Evolutionary conservation across 2,113 vertebrate species (phyloP).

Genomic region (Zosterops lateralis): DNA sequence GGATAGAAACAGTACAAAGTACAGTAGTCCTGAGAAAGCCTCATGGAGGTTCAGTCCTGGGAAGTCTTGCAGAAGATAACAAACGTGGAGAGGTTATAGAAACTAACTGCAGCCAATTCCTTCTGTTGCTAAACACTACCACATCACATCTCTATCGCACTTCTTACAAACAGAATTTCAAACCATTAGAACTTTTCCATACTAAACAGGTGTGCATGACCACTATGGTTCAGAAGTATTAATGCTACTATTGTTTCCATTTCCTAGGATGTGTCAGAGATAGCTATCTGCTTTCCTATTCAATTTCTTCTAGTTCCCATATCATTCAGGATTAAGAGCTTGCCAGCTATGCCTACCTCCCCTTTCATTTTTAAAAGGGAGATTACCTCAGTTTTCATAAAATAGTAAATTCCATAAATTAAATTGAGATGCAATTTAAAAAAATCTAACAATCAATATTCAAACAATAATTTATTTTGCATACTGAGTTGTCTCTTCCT

Average conservation of each 20-base stretch:
- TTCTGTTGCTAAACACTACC: background rate
- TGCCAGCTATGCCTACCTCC: background rate
- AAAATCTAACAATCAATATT: background rate
- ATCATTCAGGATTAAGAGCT: background rate
- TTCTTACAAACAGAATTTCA: background rate
- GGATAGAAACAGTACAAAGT: background rate
- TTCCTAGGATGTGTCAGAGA: background rate
- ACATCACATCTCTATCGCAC: fast-evolving
- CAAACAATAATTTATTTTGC: background rate
- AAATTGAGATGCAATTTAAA: background rate
- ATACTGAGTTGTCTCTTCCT: background rate
- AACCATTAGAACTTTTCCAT: background rate
- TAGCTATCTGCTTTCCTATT: background rate
- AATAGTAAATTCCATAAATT: background rate
- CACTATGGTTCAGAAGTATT: background rate
- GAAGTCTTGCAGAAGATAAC: background rate
- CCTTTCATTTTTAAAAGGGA: background rate
- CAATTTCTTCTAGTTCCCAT: background rate
- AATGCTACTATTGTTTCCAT: background rate
- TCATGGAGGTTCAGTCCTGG: fast-evolving
- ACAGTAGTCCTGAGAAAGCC: fast-evolving
- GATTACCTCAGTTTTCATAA: background rate
- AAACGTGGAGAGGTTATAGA: background rate
- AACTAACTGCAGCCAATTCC: background rate
- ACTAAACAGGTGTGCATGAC: background rate